Percentiles rank a stretch among this genome's conserved stretches.
Evolutionary conservation across 2,113 vertebrate genomes (phyloP).

Genomic region (Recurvirostra avosetta): DNA sequence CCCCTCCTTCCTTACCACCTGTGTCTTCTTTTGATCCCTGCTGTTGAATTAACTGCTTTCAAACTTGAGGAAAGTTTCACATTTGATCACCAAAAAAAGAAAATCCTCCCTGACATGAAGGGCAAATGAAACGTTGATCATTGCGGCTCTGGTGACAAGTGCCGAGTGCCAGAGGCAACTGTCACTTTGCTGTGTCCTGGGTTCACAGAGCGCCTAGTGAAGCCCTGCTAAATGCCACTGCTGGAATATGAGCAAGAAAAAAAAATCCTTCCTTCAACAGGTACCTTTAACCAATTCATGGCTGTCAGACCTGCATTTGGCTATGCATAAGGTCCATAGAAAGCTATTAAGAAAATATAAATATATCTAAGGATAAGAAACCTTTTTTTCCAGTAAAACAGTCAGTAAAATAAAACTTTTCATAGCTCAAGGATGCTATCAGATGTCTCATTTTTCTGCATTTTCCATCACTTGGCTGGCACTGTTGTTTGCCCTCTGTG

Average conservation of each 20-base stretch:
- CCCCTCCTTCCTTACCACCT: neutral
- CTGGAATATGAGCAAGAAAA: neutral
- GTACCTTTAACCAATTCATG: neutral
- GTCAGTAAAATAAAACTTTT: neutral
- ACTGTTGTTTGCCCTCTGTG: neutral
- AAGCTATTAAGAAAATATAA: neutral
- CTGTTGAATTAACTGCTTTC: neutral
- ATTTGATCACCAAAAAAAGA: neutral
- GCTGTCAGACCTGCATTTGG: neutral
- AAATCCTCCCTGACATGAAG: neutral
- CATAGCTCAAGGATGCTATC: neutral
- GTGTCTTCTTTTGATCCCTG: neutral
- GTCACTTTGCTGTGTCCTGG: neutral
- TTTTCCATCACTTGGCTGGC: neutral
- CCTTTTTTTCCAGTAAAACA: rapidly evolving
- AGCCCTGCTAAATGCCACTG: conserved; percentile 10
- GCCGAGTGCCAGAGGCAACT: neutral
- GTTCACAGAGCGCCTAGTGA: neutral
- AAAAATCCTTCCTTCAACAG: neutral
- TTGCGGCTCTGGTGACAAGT: neutral
- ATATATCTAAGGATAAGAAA: neutral
- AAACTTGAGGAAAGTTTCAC: neutral
- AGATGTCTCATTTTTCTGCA: neutral
- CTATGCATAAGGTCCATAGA: neutral
- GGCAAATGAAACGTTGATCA: neutral